Percentiles rank a stretch among this genome's conserved stretches.
Conservation (phyloP, 2,113 vertebrate genomes). For the Tetraodon nigroviridis region DNA sequence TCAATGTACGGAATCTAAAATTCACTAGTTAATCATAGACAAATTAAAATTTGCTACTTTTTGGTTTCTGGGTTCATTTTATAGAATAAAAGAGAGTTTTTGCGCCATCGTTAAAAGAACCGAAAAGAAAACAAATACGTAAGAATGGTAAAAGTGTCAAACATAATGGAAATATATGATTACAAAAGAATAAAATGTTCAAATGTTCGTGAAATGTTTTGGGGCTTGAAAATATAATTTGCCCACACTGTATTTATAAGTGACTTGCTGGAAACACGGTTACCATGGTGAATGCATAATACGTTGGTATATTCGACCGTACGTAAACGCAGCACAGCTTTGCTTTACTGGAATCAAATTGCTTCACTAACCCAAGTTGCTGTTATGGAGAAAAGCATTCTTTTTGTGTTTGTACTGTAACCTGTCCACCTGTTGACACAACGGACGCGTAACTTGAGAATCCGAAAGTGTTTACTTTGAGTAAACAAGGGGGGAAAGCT, state of each 20-base stretch:
- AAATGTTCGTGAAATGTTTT: too few species aligned
- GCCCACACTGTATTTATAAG: rapidly evolving
- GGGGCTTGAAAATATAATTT: not conserved
- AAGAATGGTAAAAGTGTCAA: too few species aligned
- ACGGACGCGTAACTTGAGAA: not conserved
- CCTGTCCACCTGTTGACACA: not conserved
- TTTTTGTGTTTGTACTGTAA: not conserved
- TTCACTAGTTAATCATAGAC: not conserved
- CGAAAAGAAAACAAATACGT: too few species aligned
- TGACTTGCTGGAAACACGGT: constrained; percentile 3
- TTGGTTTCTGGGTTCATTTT: too few species aligned
- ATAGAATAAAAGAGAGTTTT: too few species aligned
- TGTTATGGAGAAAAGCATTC: not conserved
- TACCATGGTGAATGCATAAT: constrained; percentile 15
- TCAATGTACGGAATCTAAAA: not conserved
- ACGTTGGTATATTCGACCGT: not conserved
- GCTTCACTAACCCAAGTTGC: constrained; percentile 8
- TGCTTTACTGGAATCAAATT: constrained; percentile 10
- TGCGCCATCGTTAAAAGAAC: too few species aligned
- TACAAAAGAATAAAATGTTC: too few species aligned
- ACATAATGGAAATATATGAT: too few species aligned
- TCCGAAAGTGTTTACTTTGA: not conserved
- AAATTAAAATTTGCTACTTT: not conserved
- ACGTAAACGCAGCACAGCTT: constrained; percentile 22
- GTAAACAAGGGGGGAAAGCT: constrained; percentile 9